A percentile compares a stretch with the other conserved stretches of the same genome.
Conservation (phyloP, 64 coral and sea anemone species). For the Porites australiensis region DNA sequence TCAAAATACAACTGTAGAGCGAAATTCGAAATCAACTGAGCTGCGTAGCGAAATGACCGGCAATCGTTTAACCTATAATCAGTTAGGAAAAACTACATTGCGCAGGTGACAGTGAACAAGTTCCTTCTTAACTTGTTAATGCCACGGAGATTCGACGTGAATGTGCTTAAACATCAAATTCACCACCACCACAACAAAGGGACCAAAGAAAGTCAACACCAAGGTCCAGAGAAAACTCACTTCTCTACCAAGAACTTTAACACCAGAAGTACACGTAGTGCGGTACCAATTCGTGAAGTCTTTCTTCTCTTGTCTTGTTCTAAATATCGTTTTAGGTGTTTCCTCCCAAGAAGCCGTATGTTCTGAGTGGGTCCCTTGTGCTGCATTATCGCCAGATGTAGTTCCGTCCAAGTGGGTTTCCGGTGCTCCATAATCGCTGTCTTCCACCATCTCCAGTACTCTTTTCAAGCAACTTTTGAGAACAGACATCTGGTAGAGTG, state of each 20-base stretch:
- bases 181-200: conserved; percentile 31
- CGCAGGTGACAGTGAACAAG: background rate
- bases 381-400: no score
- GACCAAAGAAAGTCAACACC: conserved; percentile 10
- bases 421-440: conserved; percentile 2
- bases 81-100: background rate
- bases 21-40: no score
- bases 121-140: background rate
- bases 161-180: conserved; percentile 64
- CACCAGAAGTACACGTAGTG: background rate
- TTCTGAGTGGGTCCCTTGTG: background rate
- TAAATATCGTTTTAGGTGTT: background rate
- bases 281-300: background rate
- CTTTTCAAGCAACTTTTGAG: conserved; percentile 14
- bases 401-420: no score
- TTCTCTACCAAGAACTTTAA: conserved; percentile 20
- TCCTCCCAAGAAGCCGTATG: no score
- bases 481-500: conserved; percentile 52
- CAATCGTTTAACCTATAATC: no score
- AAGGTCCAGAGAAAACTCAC: conserved; percentile 41
- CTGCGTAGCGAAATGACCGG: no score
- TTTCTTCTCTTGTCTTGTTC: conserved; percentile 42
- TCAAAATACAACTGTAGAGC: no score
- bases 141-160: conserved; percentile 7
- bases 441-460: background rate